Evolutionary conservation across 2,797 vertebrate species (phyloP).

Genomic region (Poecilia wingei): DNA sequence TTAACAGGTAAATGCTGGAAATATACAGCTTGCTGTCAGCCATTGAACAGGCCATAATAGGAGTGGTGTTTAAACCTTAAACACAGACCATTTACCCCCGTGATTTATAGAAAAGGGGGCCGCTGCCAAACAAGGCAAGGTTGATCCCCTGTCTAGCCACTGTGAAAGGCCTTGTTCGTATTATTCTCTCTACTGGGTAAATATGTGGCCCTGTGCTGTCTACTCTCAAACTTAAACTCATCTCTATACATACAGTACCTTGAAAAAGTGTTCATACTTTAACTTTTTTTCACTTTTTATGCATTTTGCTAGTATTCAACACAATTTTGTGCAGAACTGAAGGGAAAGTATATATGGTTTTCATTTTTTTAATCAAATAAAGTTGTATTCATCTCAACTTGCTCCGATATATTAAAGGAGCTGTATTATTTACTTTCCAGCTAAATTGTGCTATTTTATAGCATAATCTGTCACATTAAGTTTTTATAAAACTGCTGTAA

Average conservation of each 20-base stretch:
- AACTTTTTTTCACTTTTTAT: background rate
- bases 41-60: slow-evolving; percentile 59
- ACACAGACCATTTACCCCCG: slow-evolving; percentile 53
- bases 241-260: background rate
- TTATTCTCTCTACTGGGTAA: background rate
- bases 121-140: slow-evolving; percentile 9
- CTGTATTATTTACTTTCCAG: no score
- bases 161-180: slow-evolving; percentile 6
- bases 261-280: background rate
- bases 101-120: slow-evolving; percentile 61
- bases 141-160: slow-evolving; percentile 12
- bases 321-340: background rate
- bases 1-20: slow-evolving; percentile 53
- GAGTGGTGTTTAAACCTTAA: slow-evolving; percentile 51
- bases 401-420: background rate
- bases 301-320: background rate
- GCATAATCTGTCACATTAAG: no score
- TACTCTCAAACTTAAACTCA: background rate
- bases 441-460: no score
- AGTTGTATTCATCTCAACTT: background rate
- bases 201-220: background rate
- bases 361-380: background rate
- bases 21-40: slow-evolving; percentile 59
- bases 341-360: background rate
- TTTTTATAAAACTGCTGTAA: no score